Conservation (phyloP, 2,888 invertebrate genomes). For the Zelleria hepariella region DNA sequence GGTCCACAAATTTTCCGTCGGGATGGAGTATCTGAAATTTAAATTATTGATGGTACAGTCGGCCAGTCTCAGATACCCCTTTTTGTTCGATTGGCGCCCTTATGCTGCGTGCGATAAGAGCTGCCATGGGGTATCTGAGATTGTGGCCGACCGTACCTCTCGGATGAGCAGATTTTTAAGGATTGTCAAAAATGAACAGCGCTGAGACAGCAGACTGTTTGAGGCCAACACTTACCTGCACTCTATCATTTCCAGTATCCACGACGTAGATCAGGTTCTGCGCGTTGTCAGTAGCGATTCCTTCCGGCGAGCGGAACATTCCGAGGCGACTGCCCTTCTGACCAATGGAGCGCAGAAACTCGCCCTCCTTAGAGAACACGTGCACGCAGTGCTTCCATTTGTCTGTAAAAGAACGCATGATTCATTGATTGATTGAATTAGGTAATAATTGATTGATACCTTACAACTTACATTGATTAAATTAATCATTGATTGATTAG, state of each 20-base stretch:
- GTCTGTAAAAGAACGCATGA: conserved; percentile 40
- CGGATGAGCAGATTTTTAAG: no score
- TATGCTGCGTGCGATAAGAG: no score
- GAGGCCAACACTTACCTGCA: conserved; percentile 58
- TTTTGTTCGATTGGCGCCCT: no score
- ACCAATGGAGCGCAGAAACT: conserved; percentile 73
- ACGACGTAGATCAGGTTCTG: conserved; percentile 77
- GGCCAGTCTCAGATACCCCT: no score
- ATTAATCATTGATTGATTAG: no score
- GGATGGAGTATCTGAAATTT: conserved; percentile 58
- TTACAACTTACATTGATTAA: no score
- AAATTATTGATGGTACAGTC: not conserved
- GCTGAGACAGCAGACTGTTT: no score
- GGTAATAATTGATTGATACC: no score
- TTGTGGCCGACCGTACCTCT: no score
- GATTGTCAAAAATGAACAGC: no score
- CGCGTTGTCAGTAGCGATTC: conserved; percentile 72
- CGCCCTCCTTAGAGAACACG: conserved; percentile 76
- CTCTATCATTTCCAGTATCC: conserved; percentile 84
- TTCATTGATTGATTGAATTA: not conserved
- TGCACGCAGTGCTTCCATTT: conserved; percentile 80
- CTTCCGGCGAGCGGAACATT: conserved; percentile 80
- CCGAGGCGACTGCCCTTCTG: conserved; percentile 75
- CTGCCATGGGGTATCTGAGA: no score
- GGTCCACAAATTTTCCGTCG: conserved; percentile 73